Evolutionary conservation across 2,797 vertebrate species (phyloP).

Genomic region (Pempheris klunzingeri): DNA sequence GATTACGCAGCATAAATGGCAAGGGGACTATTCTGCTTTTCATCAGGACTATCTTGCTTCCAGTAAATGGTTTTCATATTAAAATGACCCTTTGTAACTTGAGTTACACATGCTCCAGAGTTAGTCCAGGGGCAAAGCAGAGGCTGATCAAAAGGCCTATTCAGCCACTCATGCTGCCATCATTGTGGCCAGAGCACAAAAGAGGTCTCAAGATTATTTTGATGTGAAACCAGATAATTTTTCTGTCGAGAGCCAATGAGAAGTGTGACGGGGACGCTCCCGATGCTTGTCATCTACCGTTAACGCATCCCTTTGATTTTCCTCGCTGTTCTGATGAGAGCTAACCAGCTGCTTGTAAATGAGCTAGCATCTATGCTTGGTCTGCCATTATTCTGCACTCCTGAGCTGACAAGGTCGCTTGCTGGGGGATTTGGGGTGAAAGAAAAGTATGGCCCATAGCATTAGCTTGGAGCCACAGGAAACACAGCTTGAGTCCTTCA

Average conservation of each 20-base stretch:
- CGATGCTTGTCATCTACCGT: constrained; percentile 89
- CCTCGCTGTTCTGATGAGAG: constrained; percentile 88
- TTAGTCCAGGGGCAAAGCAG: constrained; percentile 60
- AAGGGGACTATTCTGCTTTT: constrained; percentile 46
- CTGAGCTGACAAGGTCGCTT: constrained; percentile 91
- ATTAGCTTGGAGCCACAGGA: constrained; percentile 88
- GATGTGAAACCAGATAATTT: constrained; percentile 86
- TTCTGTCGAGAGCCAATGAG: constrained; percentile 76
- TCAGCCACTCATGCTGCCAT: constrained; percentile 74
- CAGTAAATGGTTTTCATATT: constrained; percentile 73
- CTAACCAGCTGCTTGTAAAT: constrained; percentile 96
- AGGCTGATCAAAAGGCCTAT: constrained; percentile 78
- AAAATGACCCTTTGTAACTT: constrained; percentile 71
- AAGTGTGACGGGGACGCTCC: constrained; percentile 82
- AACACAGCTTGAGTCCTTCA: constrained; percentile 87
- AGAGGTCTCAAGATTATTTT: constrained; percentile 81
- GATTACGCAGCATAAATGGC: constrained; percentile 35
- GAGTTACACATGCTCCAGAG: constrained; percentile 72
- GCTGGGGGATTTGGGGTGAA: constrained; percentile 90
- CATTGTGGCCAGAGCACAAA: constrained; percentile 79
- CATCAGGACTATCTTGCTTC: constrained; percentile 46
- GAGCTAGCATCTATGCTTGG: constrained; percentile 86
- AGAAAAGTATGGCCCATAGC: constrained; percentile 87
- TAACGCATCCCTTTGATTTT: constrained; percentile 89
- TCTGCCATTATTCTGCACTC: constrained; percentile 89